These are phyloP conservation scores for Bubalus kerabau DNA, from an alignment of 2,113 vertebrate species.

Conservation along the genomic window DNA sequence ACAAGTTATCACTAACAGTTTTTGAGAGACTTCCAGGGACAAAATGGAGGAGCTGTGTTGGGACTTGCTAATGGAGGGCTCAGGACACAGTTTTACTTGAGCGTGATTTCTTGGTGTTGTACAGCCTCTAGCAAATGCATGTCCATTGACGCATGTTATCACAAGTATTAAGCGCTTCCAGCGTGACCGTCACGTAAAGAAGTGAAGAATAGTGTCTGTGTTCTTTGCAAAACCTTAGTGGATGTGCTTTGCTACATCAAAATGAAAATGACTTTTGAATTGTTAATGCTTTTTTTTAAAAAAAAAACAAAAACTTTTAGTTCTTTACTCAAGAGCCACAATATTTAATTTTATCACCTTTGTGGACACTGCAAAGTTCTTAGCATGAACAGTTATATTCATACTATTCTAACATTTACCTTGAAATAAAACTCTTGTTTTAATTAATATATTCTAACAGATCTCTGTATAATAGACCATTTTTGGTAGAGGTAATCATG, in stretches of 20 bases:
- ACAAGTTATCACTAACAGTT: not conserved
- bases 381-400: not conserved
- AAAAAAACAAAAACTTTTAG: not conserved
- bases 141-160: not conserved
- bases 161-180: not conserved
- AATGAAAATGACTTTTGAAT: not conserved
- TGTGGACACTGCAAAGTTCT: not conserved
- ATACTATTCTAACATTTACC: not conserved
- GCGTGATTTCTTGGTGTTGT: not conserved
- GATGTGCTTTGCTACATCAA: not conserved
- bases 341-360: not conserved
- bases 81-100: not conserved
- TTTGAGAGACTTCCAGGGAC: not conserved
- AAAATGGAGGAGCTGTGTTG: not conserved
- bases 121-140: not conserved
- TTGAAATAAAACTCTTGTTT: conserved; percentile 7
- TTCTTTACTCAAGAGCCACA: not conserved
- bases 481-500: not conserved
- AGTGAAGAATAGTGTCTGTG: not conserved
- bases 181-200: not conserved
- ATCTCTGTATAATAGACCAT: not conserved
- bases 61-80: not conserved
- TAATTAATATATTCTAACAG: not conserved
- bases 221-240: not conserved
- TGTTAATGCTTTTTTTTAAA: not conserved